phyloP scores from a whole-genome alignment of 1,140 invertebrate genomes.

The Drosophila auraria region DNA sequence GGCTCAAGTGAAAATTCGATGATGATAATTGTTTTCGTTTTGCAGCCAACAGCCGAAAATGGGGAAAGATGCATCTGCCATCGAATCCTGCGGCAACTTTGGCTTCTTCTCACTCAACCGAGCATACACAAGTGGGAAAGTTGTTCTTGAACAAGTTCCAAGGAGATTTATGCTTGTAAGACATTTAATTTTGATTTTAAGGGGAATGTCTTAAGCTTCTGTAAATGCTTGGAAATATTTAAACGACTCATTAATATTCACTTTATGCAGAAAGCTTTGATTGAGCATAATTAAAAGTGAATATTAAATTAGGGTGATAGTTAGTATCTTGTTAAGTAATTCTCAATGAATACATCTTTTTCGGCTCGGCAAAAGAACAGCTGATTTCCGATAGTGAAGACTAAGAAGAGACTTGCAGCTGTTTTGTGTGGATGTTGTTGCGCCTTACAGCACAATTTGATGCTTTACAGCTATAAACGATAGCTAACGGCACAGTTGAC shows the following conservation, averaged over 20 bases:
- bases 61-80: not conserved
- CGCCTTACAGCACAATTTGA: too few relatives aligned
- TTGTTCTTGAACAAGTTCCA: conserved; percentile 11
- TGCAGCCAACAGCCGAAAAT: not conserved
- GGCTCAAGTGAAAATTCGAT: conserved; percentile 1
- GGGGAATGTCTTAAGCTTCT: not conserved
- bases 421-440: too few relatives aligned
- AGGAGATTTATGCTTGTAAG: not conserved
- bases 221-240: not conserved
- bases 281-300: not conserved
- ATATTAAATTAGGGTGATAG: not conserved
- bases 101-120: too few relatives aligned
- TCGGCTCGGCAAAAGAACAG: not conserved
- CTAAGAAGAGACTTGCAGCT: too few relatives aligned
- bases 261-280: not conserved
- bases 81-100: not conserved
- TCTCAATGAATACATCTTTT: too few relatives aligned
- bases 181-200: conserved; percentile 2
- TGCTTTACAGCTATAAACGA: too few relatives aligned
- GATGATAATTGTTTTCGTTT: conserved; percentile 42
- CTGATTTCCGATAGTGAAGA: too few relatives aligned
- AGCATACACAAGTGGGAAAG: conserved; percentile 8
- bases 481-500: too few relatives aligned
- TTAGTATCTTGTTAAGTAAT: not conserved
- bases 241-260: not conserved